These are phyloP conservation scores for Lycaon pictus DNA, from an alignment of 2,113 vertebrate species.

Conservation along the genomic window DNA sequence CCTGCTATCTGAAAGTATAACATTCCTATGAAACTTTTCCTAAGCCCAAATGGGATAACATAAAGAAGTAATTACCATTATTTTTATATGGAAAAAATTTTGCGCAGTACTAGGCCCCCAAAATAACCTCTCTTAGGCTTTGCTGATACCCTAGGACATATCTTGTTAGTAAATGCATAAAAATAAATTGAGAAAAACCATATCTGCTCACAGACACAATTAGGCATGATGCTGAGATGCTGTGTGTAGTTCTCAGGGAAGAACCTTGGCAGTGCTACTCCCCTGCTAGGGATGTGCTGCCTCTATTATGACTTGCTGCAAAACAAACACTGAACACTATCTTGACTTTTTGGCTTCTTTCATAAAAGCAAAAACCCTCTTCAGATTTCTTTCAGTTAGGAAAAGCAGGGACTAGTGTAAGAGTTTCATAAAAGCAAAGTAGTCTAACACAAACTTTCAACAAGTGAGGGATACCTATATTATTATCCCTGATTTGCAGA, in stretches of 20 bases:
- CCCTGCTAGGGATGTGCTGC: not conserved
- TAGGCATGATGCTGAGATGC: not conserved
- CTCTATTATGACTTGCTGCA: not conserved
- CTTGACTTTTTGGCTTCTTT: not conserved
- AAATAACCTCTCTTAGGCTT: not conserved
- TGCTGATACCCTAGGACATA: not conserved
- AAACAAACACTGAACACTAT: not conserved
- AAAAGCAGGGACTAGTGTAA: not conserved
- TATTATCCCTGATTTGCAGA: not conserved
- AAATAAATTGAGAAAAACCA: not conserved
- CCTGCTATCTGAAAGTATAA: not conserved
- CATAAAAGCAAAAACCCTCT: not conserved
- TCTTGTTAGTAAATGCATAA: not conserved
- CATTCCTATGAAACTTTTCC: not conserved
- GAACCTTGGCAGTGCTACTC: not conserved
- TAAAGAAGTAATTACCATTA: not conserved
- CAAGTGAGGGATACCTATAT: not conserved
- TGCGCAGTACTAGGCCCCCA: not conserved
- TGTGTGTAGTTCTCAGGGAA: not conserved
- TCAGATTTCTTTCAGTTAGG: not conserved
- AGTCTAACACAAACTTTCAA: not conserved
- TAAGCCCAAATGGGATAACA: not conserved
- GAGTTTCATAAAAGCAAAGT: not conserved
- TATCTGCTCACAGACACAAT: not conserved
- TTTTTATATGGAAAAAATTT: not conserved